These are phyloP conservation scores for Petroica traversi DNA, from an alignment of 2,113 vertebrate genomes.

Conservation along the genomic window DNA sequence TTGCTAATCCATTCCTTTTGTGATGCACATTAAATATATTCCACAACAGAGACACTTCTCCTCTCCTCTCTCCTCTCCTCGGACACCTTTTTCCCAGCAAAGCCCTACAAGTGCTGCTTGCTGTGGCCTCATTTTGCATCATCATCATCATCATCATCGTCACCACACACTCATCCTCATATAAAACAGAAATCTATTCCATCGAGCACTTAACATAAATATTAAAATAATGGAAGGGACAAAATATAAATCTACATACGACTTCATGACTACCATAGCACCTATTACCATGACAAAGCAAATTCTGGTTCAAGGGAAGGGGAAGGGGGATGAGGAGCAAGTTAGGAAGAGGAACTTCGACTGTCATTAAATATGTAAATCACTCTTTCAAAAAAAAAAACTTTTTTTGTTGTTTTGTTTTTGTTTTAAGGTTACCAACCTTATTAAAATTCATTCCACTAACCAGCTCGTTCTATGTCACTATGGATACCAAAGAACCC, in stretches of 20 bases:
- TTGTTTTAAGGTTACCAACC: slow-evolving; percentile 70
- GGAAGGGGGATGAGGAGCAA: slow-evolving; percentile 74
- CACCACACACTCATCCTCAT: slow-evolving; percentile 61
- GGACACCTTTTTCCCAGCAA: slow-evolving; percentile 22
- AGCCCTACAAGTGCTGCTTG: slow-evolving; percentile 63
- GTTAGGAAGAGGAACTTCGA: slow-evolving; percentile 65
- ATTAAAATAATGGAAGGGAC: slow-evolving; percentile 78
- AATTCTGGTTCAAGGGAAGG: slow-evolving; percentile 77
- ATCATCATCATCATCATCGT: not conserved
- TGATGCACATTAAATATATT: slow-evolving; percentile 64
- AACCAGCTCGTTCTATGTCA: slow-evolving; percentile 75
- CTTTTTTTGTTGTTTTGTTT: not conserved
- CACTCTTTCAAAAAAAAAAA: slow-evolving; percentile 39
- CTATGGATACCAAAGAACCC: slow-evolving; percentile 76
- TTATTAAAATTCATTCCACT: slow-evolving; percentile 77
- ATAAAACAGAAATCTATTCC: slow-evolving; percentile 76
- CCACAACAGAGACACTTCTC: slow-evolving; percentile 44
- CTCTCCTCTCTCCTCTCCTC: not conserved
- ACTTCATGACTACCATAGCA: slow-evolving; percentile 79
- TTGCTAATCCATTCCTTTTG: slow-evolving; percentile 4
- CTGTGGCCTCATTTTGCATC: slow-evolving; percentile 46
- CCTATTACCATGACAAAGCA: slow-evolving; percentile 77
- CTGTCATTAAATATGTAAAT: slow-evolving; percentile 81
- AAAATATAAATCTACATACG: slow-evolving; percentile 76
- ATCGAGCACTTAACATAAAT: slow-evolving; percentile 80